Evolutionary conservation across 1,140 invertebrate genomes (phyloP), one percentile per base, ranked within the genome.

Genomic region (Bacillus rossius): DNA sequence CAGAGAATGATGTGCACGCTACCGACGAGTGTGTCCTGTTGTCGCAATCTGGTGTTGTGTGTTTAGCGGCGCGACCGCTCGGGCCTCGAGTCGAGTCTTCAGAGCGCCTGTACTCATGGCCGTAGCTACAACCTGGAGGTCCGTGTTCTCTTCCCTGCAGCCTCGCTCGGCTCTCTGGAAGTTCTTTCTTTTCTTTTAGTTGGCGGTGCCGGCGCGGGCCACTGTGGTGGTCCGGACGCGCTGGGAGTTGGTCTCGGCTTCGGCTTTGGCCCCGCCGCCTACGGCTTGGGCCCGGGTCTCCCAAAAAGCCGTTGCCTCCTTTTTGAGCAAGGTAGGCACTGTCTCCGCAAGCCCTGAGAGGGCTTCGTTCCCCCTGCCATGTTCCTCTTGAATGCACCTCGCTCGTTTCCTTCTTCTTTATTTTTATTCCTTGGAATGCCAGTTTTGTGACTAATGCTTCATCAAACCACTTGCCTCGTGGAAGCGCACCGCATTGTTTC

Each of bases 281-380:
- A 72, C 74, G 71, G 74, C 72, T 72, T 75, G 75, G 74, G 74
- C 71, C 70, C 73, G 74, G 17, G 37, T 54, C 29, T 34, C 38
- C 23, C n/a, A 41, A 60, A 60, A 56, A 48, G 59, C 68, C 74
- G 75, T 65, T 74, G 71, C 73, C 73, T 77, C 76, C 73, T 74
- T 65, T 76, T 75, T 73, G 76, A 77, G 69, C 76, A 77, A 77
- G 76, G 76, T 77, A 77, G 75, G 75, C 69, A 67, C 67, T 70
- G 71, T 71, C 72, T 73, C 74, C 68, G 73, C 73, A 69, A 71
- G 29, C 29, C 29, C 29, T 71, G 70, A 60, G 47, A 53, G 14
- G 29, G 26, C 16, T 26, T 16, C 56, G 41, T 23, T 53, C 37
- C 14, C 42, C 37, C 53, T 47, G 13, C n/a, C 38, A 20, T 34